Base-by-base conservation (phyloP, 2,113 vertebrate genomes). In the Enhydra lutris region DNA sequence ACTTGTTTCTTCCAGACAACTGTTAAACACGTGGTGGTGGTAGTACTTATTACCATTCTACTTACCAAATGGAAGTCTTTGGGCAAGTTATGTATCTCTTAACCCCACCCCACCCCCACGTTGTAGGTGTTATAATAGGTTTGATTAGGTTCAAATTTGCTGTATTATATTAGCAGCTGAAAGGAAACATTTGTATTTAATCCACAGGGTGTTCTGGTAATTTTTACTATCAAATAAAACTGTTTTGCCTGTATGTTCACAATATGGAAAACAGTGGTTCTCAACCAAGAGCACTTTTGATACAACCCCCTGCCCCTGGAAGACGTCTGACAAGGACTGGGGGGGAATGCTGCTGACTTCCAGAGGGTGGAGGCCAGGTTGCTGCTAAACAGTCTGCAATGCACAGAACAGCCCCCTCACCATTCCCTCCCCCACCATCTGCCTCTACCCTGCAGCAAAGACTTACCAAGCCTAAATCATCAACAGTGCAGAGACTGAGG, bases 151-250 rank as follows among this genome's bases (percentile, higher is more conserved):
- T 93, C 39, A 47, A 26, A 31, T 86, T 82, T 90, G 24, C 57
- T 71, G 0, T 81, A 82, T 90, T 74, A 87, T 95, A 45, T 93
- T 76, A 82, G 57, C 95, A 92, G 21, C 47, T 82, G 57, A 93
- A 82, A 59, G 4, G 39, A 92, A 85, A 57, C 6, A 39, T 81
- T 71, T 65, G 1, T 89, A 36, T 55, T 87, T 86, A 89, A 83
- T 80, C 65, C 55, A 65, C 39, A 71, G 42, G 45, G 4, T 85
- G 20, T 76, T 93, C 82, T 55, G 4, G 61, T 69, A 50, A 90
- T 36, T 55, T 96, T 96, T 86, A 21, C 42, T 91, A 42, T 63
- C 31, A 67, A 47, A 21, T 74, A 80, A 95, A 89, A 74, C 57
- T 93, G 9, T 82, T 76, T 91, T 91, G 78, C 45, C 67, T 78